Conservation (phyloP, 2,797 vertebrate species). For the Sphenopsis melanotis region DNA sequence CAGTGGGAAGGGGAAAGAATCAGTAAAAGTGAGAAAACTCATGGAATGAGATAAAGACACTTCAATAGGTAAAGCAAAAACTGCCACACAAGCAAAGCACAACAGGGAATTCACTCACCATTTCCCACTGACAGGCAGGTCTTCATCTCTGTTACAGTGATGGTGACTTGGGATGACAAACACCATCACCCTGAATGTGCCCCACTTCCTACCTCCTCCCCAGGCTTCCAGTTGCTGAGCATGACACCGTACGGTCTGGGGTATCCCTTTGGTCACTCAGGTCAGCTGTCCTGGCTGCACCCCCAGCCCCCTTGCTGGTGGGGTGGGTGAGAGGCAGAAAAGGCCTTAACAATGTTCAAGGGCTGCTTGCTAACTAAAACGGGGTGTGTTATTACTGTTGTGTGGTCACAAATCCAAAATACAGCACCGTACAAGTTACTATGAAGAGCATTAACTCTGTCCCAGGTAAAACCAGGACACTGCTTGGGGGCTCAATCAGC, state of each 20-base stretch:
- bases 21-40: not conserved
- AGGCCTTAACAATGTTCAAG: not conserved
- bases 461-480: not conserved
- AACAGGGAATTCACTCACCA: not conserved
- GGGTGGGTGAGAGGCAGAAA: not conserved
- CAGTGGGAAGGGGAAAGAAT: not conserved
- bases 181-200: rapidly evolving
- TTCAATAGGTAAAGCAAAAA: not conserved
- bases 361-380: not conserved
- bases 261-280: not conserved
- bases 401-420: not conserved
- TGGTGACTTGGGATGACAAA: not conserved
- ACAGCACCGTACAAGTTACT: not conserved
- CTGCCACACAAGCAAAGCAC: not conserved
- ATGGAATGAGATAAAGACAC: not conserved
- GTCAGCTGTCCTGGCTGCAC: not conserved
- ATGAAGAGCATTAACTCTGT: not conserved
- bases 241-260: rapidly evolving
- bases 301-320: rapidly evolving
- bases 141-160: not conserved
- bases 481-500: not conserved
- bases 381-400: not conserved
- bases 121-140: not conserved
- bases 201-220: not conserved
- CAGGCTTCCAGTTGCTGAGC: not conserved